Evolutionary conservation across 2,113 vertebrate genomes (phyloP).

Genomic region (Sebastes schlegelii): DNA sequence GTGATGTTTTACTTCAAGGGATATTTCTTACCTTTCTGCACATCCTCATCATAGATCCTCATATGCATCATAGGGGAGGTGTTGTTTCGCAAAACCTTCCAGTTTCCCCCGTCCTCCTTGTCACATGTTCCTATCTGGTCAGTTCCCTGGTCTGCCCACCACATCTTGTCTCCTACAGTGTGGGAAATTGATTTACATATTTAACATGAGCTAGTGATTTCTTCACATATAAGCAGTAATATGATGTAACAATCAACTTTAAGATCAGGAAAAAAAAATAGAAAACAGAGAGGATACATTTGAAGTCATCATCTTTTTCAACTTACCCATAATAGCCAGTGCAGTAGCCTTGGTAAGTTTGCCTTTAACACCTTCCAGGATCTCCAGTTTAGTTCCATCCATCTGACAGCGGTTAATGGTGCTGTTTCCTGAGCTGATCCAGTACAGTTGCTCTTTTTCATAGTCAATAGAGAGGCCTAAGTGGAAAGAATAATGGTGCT

Average conservation of each 20-base stretch:
- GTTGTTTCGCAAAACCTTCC: conserved; percentile 90
- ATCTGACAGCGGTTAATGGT: conserved; percentile 92
- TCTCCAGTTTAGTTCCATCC: conserved; percentile 88
- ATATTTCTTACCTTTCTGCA: conserved; percentile 79
- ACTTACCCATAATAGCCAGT: conserved; percentile 95
- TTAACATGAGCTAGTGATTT: neutral
- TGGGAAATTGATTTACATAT: neutral
- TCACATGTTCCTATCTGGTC: conserved; percentile 96
- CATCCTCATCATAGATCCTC: conserved; percentile 94
- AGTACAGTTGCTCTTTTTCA: conserved; percentile 90
- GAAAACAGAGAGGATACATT: neutral
- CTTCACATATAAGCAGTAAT: neutral
- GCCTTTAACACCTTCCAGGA: conserved; percentile 84
- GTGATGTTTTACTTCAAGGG: neutral
- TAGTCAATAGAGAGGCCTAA: conserved; percentile 94
- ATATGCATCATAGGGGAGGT: conserved; percentile 98
- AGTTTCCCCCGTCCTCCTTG: conserved; percentile 89
- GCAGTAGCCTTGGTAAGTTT: conserved; percentile 93
- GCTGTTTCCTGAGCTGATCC: conserved; percentile 94
- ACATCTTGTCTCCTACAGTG: conserved; percentile 90
- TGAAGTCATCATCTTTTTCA: neutral
- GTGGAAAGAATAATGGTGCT: conserved; percentile 4
- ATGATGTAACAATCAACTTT: neutral
- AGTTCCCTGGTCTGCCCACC: conserved; percentile 96
- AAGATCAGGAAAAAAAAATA: neutral